Base-by-base conservation (phyloP, 2,113 vertebrate genomes). In the Emydura subglobosa region DNA sequence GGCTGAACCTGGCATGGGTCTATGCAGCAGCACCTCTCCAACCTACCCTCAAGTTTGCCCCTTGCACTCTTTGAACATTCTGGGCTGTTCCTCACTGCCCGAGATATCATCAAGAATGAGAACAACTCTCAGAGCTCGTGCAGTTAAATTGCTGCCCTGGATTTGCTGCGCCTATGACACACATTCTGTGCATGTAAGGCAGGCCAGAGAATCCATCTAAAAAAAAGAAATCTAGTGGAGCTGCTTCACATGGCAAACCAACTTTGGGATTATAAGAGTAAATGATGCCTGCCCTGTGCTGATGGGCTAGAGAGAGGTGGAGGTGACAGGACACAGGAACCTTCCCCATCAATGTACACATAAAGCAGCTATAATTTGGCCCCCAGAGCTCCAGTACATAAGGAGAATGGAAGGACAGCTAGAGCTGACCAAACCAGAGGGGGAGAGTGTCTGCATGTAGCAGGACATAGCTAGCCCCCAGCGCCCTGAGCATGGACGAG, bases 111-210 rank as follows among this genome's bases (percentile, higher is more conserved):
- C 53, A 12, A 12, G 90, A 91, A 94, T 89, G 88, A 97, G 85
- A 91, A 57, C 61, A 96, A 92, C 93, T 96, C 96, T 97, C 97
- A 96, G 96, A 95, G 17, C 61, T 31, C 19, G 61, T 68, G 61
- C 34, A n/a, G 16, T 96, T 96, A 95, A 97, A 95, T 95, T 96
- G 92, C 55, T 92, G 94, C 93, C 85, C 54, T 87, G 87, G 94
- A 96, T 92, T 93, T 94, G 92, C 72, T 54, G 88, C 94, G 90
- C 95, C 91, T 91, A 78, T 1, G 4, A 96, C 94, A 94, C 68
- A 79, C 83, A 81, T 90, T 92, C 93, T 54, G 44, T 86, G 95
- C 95, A 93, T 90, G 90, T 92, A 94, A 95, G 87, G 85, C 95
- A 93, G 93, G 53, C 87, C 85, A 93, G 95, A 95, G 95, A 95